Evolutionary conservation across 2,797 vertebrate genomes (phyloP).

Genomic region (Nasua narica): DNA sequence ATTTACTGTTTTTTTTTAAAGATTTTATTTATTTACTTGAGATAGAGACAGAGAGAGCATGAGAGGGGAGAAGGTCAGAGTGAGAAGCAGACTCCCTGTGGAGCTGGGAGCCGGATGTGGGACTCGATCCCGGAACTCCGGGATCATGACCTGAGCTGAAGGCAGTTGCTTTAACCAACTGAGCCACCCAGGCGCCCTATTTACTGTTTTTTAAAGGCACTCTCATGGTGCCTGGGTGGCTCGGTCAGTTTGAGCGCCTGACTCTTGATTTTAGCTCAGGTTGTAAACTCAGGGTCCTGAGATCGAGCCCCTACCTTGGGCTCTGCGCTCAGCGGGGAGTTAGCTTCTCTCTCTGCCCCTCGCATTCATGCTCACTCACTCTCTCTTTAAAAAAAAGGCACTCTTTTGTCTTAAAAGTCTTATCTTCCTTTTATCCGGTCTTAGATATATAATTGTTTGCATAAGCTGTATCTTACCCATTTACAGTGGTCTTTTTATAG

Average conservation of each 20-base stretch:
- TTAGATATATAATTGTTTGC: neutral
- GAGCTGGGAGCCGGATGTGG: no score
- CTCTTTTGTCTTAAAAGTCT: neutral
- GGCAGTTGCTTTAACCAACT: no score
- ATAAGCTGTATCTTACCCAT: neutral
- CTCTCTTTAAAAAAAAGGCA: neutral
- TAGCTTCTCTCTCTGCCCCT: neutral
- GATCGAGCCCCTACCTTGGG: neutral
- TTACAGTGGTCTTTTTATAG: neutral
- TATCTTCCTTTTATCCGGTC: neutral
- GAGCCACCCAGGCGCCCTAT: no score
- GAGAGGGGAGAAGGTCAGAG: no score
- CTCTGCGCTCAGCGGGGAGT: neutral
- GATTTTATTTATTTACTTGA: no score
- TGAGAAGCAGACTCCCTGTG: no score
- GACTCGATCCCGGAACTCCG: no score
- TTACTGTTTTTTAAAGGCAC: conserved; percentile 3
- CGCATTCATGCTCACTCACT: neutral
- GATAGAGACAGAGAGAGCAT: no score
- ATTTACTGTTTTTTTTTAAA: conserved; percentile 15
- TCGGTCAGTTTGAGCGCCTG: neutral
- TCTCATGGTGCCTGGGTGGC: neutral
- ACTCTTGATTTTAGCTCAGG: neutral
- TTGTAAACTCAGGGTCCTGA: neutral
- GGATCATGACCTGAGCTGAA: no score